A percentile compares a stretch with the other conserved stretches of the same genome.
phyloP scores from a whole-genome alignment of 1,140 invertebrate species.

The Drosophila kikkawai region DNA sequence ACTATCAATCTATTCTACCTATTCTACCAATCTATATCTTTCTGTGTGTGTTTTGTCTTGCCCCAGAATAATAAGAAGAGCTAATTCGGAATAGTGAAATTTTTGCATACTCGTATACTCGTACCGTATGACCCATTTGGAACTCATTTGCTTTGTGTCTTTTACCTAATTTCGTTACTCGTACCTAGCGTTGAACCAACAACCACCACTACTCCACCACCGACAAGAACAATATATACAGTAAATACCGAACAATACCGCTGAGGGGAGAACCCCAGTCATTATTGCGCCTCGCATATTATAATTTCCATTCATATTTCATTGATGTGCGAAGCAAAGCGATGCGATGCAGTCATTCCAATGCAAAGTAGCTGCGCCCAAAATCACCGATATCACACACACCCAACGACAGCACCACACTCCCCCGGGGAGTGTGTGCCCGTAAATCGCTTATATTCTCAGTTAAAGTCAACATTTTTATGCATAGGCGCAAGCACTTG shows the following conservation, averaged over 20 bases:
- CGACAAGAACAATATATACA: constrained; percentile 16
- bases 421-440: constrained; percentile 37
- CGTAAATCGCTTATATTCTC: constrained; percentile 60
- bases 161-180: constrained; percentile 52
- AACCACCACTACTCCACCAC: constrained; percentile 18
- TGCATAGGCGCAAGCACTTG: constrained; percentile 68
- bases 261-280: constrained; percentile 18
- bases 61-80: constrained; percentile 60
- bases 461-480: constrained; percentile 58
- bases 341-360: constrained; percentile 65
- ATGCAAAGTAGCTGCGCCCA: constrained; percentile 60
- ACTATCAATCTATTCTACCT: constrained; percentile 33
- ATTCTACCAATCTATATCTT: constrained; percentile 46
- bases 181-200: constrained; percentile 59
- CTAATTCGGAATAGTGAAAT: constrained; percentile 76
- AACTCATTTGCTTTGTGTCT: constrained; percentile 80
- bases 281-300: constrained; percentile 29
- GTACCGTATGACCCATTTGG: constrained; percentile 59
- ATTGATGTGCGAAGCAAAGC: constrained; percentile 32
- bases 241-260: constrained; percentile 26
- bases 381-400: constrained; percentile 35
- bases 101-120: constrained; percentile 51
- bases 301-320: constrained; percentile 61
- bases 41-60: constrained; percentile 66
- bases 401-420: constrained; percentile 26